phyloP scores from a whole-genome alignment of 2,888 invertebrate genomes.

The Chouioia cunea region DNA sequence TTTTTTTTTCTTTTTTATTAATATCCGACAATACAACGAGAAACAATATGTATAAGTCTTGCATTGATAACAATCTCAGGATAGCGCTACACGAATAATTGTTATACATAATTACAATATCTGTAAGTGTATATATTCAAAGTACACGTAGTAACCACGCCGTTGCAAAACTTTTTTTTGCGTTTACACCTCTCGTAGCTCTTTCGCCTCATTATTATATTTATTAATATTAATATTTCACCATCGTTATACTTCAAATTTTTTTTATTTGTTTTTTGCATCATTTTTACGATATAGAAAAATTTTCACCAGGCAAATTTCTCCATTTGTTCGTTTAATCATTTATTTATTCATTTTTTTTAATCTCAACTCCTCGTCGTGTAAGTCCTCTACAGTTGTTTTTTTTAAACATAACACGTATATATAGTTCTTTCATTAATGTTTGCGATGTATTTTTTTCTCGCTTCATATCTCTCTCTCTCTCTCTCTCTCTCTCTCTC shows the following conservation, averaged over 20 bases:
- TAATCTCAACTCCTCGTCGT: not conserved
- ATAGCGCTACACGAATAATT: slow-evolving; percentile 57
- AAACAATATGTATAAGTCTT: slow-evolving; percentile 64
- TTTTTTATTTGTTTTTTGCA: slow-evolving; percentile 19
- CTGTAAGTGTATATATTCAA: slow-evolving; percentile 47
- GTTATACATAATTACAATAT: slow-evolving; percentile 50
- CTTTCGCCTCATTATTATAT: not conserved
- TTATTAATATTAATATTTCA: not conserved
- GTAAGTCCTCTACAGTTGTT: slow-evolving; percentile 16
- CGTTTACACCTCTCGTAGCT: slow-evolving; percentile 30
- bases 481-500: not conserved
- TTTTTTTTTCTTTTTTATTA: slow-evolving; percentile 53
- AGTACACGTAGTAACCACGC: slow-evolving; percentile 49
- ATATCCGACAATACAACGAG: slow-evolving; percentile 63
- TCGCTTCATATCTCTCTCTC: not conserved
- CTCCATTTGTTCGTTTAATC: slow-evolving; percentile 8
- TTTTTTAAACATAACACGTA: slow-evolving; percentile 40
- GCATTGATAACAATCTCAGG: slow-evolving; percentile 61
- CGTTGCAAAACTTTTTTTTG: slow-evolving; percentile 42
- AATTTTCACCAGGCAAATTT: slow-evolving; percentile 42
- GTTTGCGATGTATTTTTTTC: not conserved
- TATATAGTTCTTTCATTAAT: slow-evolving; percentile 24
- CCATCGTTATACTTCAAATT: slow-evolving; percentile 2
- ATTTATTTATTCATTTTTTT: slow-evolving; percentile 17
- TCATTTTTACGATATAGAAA: slow-evolving; percentile 45